Percentiles rank a stretch among this genome's conserved stretches.
These are phyloP conservation scores for Eonycteris spelaea DNA, from an alignment of 2,113 vertebrate genomes.

Conservation along the genomic window DNA sequence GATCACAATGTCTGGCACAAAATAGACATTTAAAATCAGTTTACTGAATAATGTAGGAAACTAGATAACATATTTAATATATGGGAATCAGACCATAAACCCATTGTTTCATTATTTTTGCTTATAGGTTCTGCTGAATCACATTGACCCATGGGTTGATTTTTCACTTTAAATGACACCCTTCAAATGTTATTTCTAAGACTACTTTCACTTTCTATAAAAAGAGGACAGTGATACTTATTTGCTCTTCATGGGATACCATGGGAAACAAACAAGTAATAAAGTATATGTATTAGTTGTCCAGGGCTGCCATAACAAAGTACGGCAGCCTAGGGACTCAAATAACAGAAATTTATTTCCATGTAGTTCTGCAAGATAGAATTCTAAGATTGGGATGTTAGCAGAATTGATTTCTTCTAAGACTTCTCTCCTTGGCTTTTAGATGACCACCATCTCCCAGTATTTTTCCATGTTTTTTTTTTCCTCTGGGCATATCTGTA, in stretches of 20 bases:
- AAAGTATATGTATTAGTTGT: background rate
- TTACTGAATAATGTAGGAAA: background rate
- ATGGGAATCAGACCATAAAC: background rate
- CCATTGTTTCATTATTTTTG: background rate
- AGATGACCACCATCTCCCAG: background rate
- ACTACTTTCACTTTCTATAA: background rate
- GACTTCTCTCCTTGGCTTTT: accelerated
- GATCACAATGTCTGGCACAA: background rate
- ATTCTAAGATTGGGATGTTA: background rate
- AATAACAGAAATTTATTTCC: background rate
- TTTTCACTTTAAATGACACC: background rate
- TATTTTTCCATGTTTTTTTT: background rate
- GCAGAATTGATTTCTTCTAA: background rate
- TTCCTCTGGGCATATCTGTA: background rate
- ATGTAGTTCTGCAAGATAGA: background rate
- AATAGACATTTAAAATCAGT: background rate
- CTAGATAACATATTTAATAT: background rate
- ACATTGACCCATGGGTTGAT: background rate
- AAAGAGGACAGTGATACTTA: background rate
- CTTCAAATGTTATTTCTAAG: background rate
- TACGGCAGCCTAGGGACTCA: background rate
- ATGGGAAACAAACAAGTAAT: background rate
- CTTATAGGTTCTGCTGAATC: background rate
- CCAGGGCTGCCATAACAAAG: background rate
- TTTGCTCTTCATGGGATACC: background rate